Conservation (phyloP, 30 jellyfish, hydroid and myxozoan genomes). For the Rhopilema esculentum region DNA sequence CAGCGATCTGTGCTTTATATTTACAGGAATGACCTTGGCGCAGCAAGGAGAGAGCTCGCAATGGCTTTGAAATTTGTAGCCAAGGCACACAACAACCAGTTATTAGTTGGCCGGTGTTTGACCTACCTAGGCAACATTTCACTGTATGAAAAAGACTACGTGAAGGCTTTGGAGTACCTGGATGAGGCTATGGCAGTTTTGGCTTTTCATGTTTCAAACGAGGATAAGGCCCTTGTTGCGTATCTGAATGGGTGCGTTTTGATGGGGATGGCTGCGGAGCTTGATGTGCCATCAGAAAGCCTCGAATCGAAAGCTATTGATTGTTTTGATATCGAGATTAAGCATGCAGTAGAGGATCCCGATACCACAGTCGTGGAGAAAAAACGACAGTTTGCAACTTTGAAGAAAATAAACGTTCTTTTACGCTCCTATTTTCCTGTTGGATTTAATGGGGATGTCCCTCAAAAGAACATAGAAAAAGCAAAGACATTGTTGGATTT, state of each 20-base stretch:
- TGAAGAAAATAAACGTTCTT: not conserved
- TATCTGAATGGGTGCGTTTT: conserved; percentile 25
- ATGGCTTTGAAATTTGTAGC: conserved; percentile 24
- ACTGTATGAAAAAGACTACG: conserved; percentile 12
- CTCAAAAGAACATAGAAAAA: not conserved
- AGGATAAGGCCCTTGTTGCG: conserved; percentile 12
- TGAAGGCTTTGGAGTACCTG: conserved; percentile 19
- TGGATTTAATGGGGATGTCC: not conserved
- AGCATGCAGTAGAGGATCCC: conserved; percentile 10
- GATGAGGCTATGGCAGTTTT: conserved; percentile 14
- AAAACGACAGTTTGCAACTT: conserved; percentile 14
- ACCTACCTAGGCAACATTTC: conserved; percentile 7
- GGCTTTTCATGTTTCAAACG: conserved; percentile 24
- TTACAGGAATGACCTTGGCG: conserved; percentile 1
- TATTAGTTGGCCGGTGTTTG: conserved; percentile 7
- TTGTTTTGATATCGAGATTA: conserved; percentile 16
- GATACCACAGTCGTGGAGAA: not conserved
- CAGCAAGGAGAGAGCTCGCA: conserved; percentile 24
- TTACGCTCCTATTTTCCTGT: conserved; percentile 12
- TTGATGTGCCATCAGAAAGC: not conserved
- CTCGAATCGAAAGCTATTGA: conserved; percentile 22
- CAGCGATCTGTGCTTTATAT: conserved; percentile 12
- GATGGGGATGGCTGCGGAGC: conserved; percentile 21
- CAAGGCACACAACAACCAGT: conserved; percentile 9
- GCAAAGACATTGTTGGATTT: conserved; percentile 22